Evolutionary conservation across 2,888 invertebrate species (phyloP), one percentile per base, ranked within the genome.

Genomic region (Drosophila barbarae): DNA sequence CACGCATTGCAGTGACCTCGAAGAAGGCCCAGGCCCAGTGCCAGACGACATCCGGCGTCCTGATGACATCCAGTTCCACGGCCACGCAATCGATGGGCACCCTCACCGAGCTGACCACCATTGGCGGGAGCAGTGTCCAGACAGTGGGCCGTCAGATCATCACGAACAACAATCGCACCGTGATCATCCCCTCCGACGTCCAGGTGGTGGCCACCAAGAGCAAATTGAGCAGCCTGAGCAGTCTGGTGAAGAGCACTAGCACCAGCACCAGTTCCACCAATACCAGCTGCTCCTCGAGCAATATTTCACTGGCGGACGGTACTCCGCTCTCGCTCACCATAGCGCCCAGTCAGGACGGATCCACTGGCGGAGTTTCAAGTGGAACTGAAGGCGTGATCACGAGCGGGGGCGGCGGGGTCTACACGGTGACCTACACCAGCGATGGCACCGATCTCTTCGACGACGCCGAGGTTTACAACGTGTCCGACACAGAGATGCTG

Each of bases 401-500:
- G 9, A 61, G 70, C 38, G 71, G 68, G 0, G 91, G 92, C 7
- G 92, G 92, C 53, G 91, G 91, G 52, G 90, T 91, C 13, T 94
- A 93, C 76, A 91, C 92, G 1, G 87, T 92, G 60, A 91, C 92
- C 41, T 93, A 87, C 70, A 89, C 89, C 85, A 90, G 74, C 90
- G 93, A 80, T 92, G 93, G 89, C 90, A 92, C 88, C 91, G 93
- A 65, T 91, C 93, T 82, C 87, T 90, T 90, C 39, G 86, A 86
- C 46, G 87, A 95, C 86, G 94, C 95, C 73, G 95, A 95, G 82
- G 93, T 94, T n/a, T 95, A 95, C 66, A 93, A 93, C 79, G 93
- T 93, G 4, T 92, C 92, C 57, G 94, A 94, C 75, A 92, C 93
- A 10, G 90, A 90, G 23, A 93, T 94, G 90, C 89, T 94, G 32